Percentiles rank a stretch among this genome's conserved stretches.
Conservation (phyloP, 2,113 vertebrate species). For the Bothrops jararaca region DNA sequence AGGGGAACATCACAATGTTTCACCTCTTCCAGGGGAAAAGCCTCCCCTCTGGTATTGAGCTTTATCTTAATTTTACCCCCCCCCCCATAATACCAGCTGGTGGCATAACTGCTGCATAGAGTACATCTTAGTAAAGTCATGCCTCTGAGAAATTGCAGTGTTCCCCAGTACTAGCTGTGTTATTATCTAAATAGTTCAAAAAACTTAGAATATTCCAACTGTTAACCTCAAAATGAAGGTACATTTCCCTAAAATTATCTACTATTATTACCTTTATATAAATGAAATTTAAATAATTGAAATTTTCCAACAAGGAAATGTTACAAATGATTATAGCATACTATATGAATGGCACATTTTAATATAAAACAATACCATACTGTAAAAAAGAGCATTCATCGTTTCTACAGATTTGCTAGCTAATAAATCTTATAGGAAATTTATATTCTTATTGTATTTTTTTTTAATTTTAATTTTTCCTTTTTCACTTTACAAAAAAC, state of each 20-base stretch:
- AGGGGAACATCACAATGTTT: background rate
- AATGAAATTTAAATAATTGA: background rate
- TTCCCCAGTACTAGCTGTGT: background rate
- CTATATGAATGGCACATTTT: background rate
- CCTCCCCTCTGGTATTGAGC: background rate
- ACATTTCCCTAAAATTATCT: background rate
- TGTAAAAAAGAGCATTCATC: background rate
- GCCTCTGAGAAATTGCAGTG: background rate
- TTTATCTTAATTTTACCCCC: background rate
- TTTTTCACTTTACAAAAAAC: too few species aligned
- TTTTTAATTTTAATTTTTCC: background rate
- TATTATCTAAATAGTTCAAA: background rate
- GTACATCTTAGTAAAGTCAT: background rate
- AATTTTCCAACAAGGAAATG: background rate
- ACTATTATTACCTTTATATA: background rate
- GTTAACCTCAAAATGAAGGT: background rate
- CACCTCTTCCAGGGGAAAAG: background rate
- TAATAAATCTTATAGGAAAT: background rate
- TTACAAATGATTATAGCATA: background rate
- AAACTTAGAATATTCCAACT: background rate
- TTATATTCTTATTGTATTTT: slow-evolving; percentile 18
- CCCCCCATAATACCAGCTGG: background rate
- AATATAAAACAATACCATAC: background rate
- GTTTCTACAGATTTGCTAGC: background rate
- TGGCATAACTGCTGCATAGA: background rate